phyloP scores from a whole-genome alignment of 2,113 vertebrate genomes.

The Tragelaphus imberbis region DNA sequence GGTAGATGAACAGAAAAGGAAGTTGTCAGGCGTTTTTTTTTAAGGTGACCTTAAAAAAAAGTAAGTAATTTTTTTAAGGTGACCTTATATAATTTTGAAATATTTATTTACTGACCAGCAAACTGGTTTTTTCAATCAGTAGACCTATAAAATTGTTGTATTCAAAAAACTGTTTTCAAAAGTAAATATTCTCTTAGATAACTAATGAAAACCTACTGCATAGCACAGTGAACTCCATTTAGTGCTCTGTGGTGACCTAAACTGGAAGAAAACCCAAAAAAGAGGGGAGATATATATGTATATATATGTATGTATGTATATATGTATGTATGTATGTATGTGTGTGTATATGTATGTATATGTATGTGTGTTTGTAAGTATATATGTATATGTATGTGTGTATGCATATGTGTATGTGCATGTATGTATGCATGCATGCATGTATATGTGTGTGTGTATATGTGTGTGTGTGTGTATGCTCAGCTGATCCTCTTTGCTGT shows the following conservation, averaged over 20 bases:
- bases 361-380: no score
- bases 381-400: no score
- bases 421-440: no score
- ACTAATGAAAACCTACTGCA: neutral
- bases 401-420: no score
- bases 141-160: neutral
- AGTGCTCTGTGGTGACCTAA: neutral
- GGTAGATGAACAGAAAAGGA: neutral
- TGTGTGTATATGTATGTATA: no score
- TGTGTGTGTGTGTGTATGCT: rapidly evolving
- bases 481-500: neutral
- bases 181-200: neutral
- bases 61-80: neutral
- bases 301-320: no score
- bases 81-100: neutral
- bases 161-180: conserved; percentile 5
- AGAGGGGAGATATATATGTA: neutral
- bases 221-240: neutral
- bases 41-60: neutral
- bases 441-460: no score
- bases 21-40: neutral
- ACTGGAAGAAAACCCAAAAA: neutral
- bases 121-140: neutral
- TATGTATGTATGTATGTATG: rapidly evolving
- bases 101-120: neutral